Evolutionary conservation across 2,888 invertebrate species (phyloP).

Genomic region (Chesias legatella): DNA sequence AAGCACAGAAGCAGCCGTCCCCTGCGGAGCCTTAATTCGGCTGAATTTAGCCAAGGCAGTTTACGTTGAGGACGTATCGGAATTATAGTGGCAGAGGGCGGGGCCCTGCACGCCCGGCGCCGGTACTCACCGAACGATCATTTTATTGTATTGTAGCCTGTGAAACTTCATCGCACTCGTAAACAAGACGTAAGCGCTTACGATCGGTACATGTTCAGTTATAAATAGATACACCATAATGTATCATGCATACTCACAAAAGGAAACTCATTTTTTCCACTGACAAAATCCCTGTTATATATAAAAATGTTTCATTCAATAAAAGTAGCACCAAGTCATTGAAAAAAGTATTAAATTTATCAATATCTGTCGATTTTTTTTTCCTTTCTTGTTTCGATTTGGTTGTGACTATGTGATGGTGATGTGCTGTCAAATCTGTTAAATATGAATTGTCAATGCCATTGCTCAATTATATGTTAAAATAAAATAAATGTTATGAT

Average conservation of each 20-base stretch:
- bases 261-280: conserved; percentile 81
- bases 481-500: no score
- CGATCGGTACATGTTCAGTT: conserved; percentile 49
- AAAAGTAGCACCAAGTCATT: conserved; percentile 58
- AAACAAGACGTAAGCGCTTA: conserved; percentile 60
- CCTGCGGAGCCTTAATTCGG: no score
- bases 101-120: conserved; percentile 8
- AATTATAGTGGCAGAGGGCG: conserved; percentile 2
- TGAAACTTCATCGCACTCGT: conserved; percentile 42
- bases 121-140: conserved; percentile 7
- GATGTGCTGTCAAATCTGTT: no score
- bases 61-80: not conserved
- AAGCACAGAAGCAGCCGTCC: no score
- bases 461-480: no score
- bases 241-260: conserved; percentile 75
- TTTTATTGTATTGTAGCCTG: conserved; percentile 30
- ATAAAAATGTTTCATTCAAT: conserved; percentile 35
- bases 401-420: not conserved
- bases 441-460: no score
- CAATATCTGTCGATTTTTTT: conserved; percentile 30
- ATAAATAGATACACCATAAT: conserved; percentile 55
- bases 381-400: conserved; percentile 19
- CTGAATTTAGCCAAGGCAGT: no score
- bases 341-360: conserved; percentile 44
- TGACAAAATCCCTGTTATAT: conserved; percentile 33